A percentile compares a stretch with the other conserved stretches of the same genome.
These are phyloP conservation scores for Trachurus trachurus DNA, from an alignment of 2,797 vertebrate species.

Conservation along the genomic window DNA sequence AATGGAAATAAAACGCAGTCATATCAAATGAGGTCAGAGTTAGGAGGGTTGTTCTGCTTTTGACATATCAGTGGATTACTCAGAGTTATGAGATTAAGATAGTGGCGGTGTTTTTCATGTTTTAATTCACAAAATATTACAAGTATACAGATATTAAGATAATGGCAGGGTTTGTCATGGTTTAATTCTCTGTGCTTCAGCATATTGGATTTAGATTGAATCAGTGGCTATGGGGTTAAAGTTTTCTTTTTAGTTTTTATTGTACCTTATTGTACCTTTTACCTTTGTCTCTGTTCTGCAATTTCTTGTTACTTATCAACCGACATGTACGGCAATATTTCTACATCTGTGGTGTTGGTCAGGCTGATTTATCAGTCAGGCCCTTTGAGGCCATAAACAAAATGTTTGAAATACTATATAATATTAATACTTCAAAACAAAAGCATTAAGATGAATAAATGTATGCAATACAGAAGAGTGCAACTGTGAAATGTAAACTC, in stretches of 20 bases:
- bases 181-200: conserved; percentile 7
- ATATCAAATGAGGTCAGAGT: conserved; percentile 18
- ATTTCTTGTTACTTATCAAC: background rate
- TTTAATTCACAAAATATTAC: background rate
- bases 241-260: background rate
- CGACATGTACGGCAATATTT: background rate
- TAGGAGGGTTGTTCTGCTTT: background rate
- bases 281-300: background rate
- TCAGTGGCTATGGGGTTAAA: background rate
- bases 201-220: background rate
- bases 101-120: conserved; percentile 1
- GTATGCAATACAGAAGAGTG: background rate
- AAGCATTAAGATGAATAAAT: background rate
- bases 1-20: conserved; percentile 10
- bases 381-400: background rate
- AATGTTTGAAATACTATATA: background rate
- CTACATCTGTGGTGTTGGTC: background rate
- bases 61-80: background rate
- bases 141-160: background rate
- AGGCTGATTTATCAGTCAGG: background rate
- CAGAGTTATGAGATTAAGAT: background rate
- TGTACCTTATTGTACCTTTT: background rate
- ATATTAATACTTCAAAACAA: background rate
- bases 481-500: background rate
- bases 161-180: background rate